Evolutionary conservation across 2,888 invertebrate species (phyloP).

Genomic region (Epinotia ramella): DNA sequence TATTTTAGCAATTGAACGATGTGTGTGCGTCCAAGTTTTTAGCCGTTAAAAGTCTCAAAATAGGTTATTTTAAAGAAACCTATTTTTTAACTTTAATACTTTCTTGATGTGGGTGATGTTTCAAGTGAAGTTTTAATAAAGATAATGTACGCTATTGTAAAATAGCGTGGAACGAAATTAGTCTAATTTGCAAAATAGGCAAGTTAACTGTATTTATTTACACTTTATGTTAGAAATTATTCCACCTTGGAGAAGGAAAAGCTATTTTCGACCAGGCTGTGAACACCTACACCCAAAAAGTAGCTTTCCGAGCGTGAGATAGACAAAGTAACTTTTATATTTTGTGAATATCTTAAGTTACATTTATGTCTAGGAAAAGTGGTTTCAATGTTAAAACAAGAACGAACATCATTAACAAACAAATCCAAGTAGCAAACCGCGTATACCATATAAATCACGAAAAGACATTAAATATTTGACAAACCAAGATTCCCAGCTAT

Average conservation of each 20-base stretch:
- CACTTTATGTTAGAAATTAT: no score
- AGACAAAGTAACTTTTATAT: background rate
- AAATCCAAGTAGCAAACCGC: background rate
- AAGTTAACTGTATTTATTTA: no score
- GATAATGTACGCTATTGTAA: no score
- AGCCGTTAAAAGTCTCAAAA: no score
- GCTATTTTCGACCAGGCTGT: no score
- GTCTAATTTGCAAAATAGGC: no score
- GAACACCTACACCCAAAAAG: background rate
- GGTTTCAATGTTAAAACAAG: background rate
- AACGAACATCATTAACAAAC: background rate
- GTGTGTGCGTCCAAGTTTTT: background rate
- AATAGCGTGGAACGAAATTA: no score
- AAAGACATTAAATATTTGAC: background rate
- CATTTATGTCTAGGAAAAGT: background rate
- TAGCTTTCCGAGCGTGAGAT: background rate
- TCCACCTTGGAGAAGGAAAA: no score
- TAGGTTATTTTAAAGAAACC: no score
- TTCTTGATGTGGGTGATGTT: no score
- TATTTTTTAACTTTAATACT: no score
- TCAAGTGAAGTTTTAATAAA: no score
- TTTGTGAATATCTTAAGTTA: background rate
- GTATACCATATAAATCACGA: background rate
- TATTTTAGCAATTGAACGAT: background rate
- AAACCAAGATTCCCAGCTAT: background rate